Conservation (phyloP, 2,888 invertebrate genomes). For the Myopa tessellatipennis region DNA sequence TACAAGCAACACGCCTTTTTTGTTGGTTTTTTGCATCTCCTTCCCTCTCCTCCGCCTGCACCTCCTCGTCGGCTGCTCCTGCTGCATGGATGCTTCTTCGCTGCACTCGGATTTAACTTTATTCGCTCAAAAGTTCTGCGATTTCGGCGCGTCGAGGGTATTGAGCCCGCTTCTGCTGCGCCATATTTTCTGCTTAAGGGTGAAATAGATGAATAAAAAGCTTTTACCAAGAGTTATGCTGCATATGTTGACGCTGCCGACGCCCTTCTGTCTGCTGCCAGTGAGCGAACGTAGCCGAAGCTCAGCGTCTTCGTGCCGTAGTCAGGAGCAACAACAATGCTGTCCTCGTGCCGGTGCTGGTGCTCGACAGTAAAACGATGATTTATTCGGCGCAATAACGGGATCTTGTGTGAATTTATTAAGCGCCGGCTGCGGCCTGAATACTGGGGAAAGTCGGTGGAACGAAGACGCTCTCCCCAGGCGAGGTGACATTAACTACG, state of each 20-base stretch:
- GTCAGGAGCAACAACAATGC: slow-evolving; percentile 3
- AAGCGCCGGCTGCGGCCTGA: neutral
- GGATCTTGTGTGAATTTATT: slow-evolving; percentile 10
- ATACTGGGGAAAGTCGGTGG: too few relatives aligned
- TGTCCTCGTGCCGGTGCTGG: neutral
- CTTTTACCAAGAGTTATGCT: slow-evolving; percentile 20
- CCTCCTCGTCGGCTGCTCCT: neutral
- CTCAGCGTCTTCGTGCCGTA: neutral
- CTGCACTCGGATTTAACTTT: slow-evolving; percentile 24
- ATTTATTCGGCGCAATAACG: slow-evolving; percentile 24
- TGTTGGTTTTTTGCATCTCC: neutral
- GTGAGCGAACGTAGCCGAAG: neutral
- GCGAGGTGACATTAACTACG: too few relatives aligned
- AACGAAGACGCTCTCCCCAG: too few relatives aligned
- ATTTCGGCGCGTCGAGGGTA: neutral
- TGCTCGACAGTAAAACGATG: slow-evolving; percentile 14
- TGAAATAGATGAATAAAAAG: neutral
- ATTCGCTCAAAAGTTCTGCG: slow-evolving; percentile 4
- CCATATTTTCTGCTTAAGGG: slow-evolving; percentile 16
- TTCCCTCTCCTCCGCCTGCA: too few relatives aligned
- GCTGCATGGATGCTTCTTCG: neutral
- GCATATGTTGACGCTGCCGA: slow-evolving; percentile 14
- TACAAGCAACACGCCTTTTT: neutral
- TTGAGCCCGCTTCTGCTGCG: slow-evolving; percentile 1
- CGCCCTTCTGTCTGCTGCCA: too few relatives aligned